phyloP scores from a whole-genome alignment of 1,140 invertebrate species.

The Andricus grossulariae region DNA sequence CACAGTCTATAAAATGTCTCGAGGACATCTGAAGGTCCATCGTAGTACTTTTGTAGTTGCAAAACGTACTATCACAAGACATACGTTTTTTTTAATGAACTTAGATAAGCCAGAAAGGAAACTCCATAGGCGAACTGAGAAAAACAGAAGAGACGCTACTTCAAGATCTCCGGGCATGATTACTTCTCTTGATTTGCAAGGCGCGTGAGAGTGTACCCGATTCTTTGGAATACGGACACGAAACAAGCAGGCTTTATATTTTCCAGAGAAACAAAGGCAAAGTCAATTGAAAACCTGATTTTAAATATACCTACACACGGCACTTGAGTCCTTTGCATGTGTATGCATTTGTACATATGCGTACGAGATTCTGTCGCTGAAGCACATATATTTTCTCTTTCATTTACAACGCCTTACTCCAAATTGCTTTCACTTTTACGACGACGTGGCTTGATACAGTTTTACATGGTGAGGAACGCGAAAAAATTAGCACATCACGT shows the following conservation, averaged over 20 bases:
- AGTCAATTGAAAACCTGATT: conserved; percentile 50
- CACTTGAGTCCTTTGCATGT: conserved; percentile 44
- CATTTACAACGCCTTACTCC: conserved; percentile 57
- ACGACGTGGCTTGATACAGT: conserved; percentile 52
- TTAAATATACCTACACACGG: conserved; percentile 42
- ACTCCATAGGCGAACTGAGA: conserved; percentile 32
- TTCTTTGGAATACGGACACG: conserved; percentile 45
- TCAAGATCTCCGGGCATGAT: conserved; percentile 42
- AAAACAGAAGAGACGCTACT: conserved; percentile 38
- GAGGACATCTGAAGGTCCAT: conserved; percentile 27
- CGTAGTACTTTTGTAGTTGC: conserved; percentile 17
- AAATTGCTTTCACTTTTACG: conserved; percentile 57
- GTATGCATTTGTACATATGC: conserved; percentile 28
- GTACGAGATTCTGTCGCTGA: conserved; percentile 38
- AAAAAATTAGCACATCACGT: conserved; percentile 36
- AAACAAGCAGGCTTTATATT: conserved; percentile 37
- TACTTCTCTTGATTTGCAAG: conserved; percentile 45
- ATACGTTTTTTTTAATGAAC: conserved; percentile 16
- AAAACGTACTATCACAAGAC: conserved; percentile 26
- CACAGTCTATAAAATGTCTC: conserved; percentile 2
- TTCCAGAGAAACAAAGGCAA: conserved; percentile 50
- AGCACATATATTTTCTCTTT: conserved; percentile 60
- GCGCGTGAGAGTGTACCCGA: conserved; percentile 56
- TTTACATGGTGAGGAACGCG: conserved; percentile 44
- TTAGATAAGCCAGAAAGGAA: conserved; percentile 31